Conservation (phyloP, 2,113 vertebrate genomes). For the Catharus bicknelli region DNA sequence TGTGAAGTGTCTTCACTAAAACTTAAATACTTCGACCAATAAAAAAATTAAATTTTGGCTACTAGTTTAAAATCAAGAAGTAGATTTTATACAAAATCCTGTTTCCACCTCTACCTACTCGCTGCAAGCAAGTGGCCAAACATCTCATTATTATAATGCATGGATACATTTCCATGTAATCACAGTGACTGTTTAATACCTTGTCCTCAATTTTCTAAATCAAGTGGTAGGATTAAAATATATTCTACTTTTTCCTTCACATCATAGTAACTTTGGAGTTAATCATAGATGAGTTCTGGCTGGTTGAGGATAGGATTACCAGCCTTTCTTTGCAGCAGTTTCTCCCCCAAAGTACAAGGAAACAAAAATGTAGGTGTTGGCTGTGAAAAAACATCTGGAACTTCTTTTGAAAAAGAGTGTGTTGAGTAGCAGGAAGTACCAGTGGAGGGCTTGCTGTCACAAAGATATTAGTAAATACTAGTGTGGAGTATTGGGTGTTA, state of each 20-base stretch:
- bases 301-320: neutral
- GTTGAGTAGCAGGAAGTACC: neutral
- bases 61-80: neutral
- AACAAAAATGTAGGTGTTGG: neutral
- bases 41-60: neutral
- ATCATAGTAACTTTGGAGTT: neutral
- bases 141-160: neutral
- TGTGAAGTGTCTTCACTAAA: neutral
- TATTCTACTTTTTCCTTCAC: neutral
- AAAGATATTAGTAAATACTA: neutral
- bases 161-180: neutral
- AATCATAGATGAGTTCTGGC: neutral
- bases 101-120: neutral
- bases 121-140: neutral
- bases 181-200: neutral
- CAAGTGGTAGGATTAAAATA: fast-evolving
- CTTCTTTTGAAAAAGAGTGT: neutral
- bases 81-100: neutral
- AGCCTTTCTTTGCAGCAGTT: neutral
- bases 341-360: neutral
- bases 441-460: neutral
- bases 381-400: neutral
- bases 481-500: fast-evolving
- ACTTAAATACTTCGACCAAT: neutral
- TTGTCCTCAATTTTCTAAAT: neutral